phyloP scores from a whole-genome alignment of 2,888 invertebrate species.

The Uloborus plumipes region DNA sequence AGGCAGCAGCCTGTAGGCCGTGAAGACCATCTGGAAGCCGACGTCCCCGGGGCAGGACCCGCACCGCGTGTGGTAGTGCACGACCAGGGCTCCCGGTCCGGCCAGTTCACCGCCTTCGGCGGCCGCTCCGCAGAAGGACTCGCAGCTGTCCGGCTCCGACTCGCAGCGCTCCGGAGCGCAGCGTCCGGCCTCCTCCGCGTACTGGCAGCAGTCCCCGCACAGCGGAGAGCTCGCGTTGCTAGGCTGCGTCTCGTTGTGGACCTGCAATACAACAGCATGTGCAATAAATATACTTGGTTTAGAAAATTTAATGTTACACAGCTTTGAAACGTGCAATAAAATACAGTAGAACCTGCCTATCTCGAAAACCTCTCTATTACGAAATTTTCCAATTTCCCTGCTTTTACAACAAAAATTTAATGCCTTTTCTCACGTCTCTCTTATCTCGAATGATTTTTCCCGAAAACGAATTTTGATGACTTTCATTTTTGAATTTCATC shows the following conservation, averaged over 20 bases:
- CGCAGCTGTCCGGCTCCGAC: constrained; percentile 33
- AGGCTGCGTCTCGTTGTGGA: constrained; percentile 42
- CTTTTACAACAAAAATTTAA: no score
- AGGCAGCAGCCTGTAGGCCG: constrained; percentile 44
- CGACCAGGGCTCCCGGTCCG: constrained; percentile 21
- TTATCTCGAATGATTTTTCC: no score
- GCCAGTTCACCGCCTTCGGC: constrained; percentile 25
- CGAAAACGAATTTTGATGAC: no score
- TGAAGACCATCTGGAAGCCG: constrained; percentile 61
- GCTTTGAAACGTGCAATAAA: no score
- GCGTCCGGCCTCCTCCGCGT: no score
- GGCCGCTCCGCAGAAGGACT: constrained; percentile 42
- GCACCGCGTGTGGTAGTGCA: constrained; percentile 54
- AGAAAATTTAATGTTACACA: no score
- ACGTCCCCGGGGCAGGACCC: constrained; percentile 39
- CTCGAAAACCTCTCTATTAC: no score
- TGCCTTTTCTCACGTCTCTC: no score
- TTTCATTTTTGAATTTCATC: no score
- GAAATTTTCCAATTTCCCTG: no score
- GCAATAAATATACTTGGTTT: no score
- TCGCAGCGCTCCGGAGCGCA: constrained; percentile 13
- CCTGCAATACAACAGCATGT: constrained; percentile 13
- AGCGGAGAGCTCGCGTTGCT: constrained; percentile 26
- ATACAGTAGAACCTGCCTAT: no score
- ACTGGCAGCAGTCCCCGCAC: constrained; percentile 54